These are phyloP conservation scores for Rhinopomastus cyanomelas DNA, from an alignment of 2,113 vertebrate species.

Conservation along the genomic window DNA sequence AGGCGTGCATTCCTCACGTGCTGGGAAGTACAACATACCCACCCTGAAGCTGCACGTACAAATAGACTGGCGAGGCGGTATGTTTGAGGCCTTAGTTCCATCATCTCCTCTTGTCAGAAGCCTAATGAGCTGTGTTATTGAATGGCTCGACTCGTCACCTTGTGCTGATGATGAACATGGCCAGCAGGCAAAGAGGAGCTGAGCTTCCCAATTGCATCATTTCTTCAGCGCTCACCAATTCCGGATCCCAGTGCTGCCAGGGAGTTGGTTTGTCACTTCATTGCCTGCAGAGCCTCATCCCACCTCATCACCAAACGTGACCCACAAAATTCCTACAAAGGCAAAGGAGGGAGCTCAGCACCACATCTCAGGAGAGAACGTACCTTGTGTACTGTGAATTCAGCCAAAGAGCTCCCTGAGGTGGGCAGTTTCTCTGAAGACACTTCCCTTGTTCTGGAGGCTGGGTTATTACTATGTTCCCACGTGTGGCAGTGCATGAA, in stretches of 20 bases:
- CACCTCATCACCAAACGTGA: neutral
- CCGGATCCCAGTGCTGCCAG: neutral
- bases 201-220: neutral
- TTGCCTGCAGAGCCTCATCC: neutral
- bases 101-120: conserved; percentile 10
- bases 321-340: neutral
- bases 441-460: neutral
- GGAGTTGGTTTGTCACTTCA: neutral
- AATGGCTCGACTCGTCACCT: neutral
- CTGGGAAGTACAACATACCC: neutral
- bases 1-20: neutral
- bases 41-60: neutral
- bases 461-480: neutral
- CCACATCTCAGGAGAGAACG: neutral
- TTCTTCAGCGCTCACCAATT: neutral
- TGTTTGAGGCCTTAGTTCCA: neutral
- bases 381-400: neutral
- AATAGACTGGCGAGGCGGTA: neutral
- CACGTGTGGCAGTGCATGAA: neutral
- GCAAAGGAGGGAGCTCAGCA: neutral
- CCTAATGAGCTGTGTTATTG: conserved; percentile 27
- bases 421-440: neutral
- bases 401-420: neutral
- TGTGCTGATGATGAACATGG: neutral
- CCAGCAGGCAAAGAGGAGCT: neutral